phyloP scores from a whole-genome alignment of 2,797 vertebrate genomes.

The Syncerus caffer region DNA sequence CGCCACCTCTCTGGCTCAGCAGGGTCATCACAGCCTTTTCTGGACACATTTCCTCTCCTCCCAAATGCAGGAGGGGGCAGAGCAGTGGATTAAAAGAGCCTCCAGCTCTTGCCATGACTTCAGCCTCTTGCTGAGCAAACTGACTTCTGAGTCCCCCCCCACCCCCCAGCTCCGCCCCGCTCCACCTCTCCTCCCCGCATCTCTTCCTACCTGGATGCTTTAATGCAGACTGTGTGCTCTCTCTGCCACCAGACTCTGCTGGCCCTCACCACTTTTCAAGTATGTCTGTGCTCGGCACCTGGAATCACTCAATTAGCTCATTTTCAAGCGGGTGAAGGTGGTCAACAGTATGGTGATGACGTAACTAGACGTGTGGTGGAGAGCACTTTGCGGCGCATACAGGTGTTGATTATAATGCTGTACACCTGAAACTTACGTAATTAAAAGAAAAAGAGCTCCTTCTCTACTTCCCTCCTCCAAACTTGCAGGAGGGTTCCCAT shows the following conservation, averaged over 20 bases:
- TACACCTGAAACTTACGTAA: neutral
- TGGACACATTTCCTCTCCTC: neutral
- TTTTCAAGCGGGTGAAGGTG: neutral
- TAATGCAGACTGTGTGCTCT: neutral
- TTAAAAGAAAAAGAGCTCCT: neutral
- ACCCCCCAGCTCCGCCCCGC: fast-evolving
- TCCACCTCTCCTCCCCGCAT: neutral
- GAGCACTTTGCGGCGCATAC: too few relatives aligned
- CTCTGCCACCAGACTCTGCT: neutral
- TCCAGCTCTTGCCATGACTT: neutral
- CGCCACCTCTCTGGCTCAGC: neutral
- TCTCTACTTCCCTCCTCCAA: neutral
- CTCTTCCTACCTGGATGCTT: neutral
- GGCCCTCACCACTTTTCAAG: neutral
- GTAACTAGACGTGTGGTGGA: neutral
- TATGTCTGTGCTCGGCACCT: neutral
- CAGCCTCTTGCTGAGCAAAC: neutral
- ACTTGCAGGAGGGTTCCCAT: neutral
- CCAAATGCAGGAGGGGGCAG: neutral
- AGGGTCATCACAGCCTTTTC: neutral
- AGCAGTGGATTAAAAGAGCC: neutral
- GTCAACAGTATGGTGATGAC: neutral
- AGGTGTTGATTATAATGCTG: neutral
- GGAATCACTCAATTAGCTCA: neutral
- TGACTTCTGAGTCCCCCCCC: neutral